Evolutionary conservation across 2,888 invertebrate species (phyloP).

Genomic region (Eristalis arbustorum): DNA sequence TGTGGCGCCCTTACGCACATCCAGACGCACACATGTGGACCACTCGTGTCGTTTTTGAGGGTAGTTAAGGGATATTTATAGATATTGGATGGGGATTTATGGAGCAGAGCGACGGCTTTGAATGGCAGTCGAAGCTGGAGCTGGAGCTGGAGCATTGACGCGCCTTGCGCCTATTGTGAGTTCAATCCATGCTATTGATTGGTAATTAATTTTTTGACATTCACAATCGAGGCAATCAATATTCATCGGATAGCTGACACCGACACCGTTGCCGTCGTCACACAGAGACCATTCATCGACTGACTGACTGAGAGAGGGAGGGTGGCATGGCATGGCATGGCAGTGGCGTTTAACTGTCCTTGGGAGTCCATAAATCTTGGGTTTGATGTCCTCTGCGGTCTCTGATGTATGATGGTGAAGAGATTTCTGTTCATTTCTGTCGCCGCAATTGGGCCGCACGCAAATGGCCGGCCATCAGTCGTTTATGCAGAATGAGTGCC

Average conservation of each 20-base stretch:
- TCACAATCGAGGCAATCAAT: slow-evolving; percentile 58
- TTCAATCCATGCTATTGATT: slow-evolving; percentile 43
- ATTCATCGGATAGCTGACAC: slow-evolving; percentile 31
- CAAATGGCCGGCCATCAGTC: neutral
- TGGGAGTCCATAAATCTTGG: neutral
- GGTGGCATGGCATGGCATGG: too few relatives aligned
- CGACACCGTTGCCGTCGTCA: neutral
- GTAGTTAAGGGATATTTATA: slow-evolving; percentile 64
- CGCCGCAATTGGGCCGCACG: neutral
- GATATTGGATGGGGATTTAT: slow-evolving; percentile 66
- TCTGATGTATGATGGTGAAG: neutral
- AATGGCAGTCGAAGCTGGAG: neutral
- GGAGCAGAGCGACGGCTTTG: slow-evolving; percentile 20
- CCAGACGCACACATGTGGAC: neutral
- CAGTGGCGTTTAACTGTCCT: neutral
- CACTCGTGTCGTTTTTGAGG: neutral
- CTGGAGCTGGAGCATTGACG: slow-evolving; percentile 51
- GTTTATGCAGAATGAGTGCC: neutral
- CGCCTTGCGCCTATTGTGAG: slow-evolving; percentile 38
- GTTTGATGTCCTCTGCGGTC: neutral
- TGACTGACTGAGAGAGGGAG: too few relatives aligned
- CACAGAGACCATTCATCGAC: neutral
- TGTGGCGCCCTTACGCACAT: neutral
- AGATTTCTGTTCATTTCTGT: neutral
- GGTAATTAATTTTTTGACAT: slow-evolving; percentile 70